Evolutionary conservation across 2,888 invertebrate genomes (phyloP).

Genomic region (Seira sanloemensis): DNA sequence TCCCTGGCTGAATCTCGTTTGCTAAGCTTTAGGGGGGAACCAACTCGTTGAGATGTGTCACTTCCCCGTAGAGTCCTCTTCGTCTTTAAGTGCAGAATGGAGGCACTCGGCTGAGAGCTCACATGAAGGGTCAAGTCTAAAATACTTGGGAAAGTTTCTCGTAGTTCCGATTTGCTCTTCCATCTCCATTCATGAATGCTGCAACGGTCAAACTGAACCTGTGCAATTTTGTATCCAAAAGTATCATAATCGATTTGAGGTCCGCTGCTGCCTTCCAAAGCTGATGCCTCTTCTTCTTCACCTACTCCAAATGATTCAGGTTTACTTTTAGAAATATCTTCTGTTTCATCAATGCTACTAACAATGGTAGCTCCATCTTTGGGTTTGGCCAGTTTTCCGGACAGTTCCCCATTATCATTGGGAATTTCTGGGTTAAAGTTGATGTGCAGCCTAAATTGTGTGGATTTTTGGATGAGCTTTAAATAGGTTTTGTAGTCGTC

Average conservation of each 20-base stretch:
- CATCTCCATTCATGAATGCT: constrained; percentile 19
- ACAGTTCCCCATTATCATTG: too few relatives aligned
- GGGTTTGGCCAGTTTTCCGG: too few relatives aligned
- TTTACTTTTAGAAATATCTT: too few relatives aligned
- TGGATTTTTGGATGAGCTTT: constrained; percentile 17
- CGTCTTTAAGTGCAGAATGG: constrained; percentile 50
- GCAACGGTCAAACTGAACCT: constrained; percentile 38
- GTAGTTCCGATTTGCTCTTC: constrained; percentile 26
- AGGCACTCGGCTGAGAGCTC: background rate
- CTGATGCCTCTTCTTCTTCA: background rate
- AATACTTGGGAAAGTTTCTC: constrained; percentile 28
- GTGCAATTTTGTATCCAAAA: background rate
- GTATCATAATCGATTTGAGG: background rate
- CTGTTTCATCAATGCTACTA: too few relatives aligned
- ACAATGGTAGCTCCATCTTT: background rate
- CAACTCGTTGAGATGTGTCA: constrained; percentile 8
- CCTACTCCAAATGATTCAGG: too few relatives aligned
- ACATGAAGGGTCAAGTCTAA: constrained; percentile 16
- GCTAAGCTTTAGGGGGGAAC: constrained; percentile 41
- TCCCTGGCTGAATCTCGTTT: constrained; percentile 33
- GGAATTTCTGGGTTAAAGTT: too few relatives aligned
- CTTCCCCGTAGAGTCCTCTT: constrained; percentile 39
- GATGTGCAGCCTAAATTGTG: constrained; percentile 9
- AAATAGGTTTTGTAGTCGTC: constrained; percentile 32
- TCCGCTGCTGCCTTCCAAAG: background rate